Conservation (phyloP, 2,888 invertebrate species). For the Idaea aversata region DNA sequence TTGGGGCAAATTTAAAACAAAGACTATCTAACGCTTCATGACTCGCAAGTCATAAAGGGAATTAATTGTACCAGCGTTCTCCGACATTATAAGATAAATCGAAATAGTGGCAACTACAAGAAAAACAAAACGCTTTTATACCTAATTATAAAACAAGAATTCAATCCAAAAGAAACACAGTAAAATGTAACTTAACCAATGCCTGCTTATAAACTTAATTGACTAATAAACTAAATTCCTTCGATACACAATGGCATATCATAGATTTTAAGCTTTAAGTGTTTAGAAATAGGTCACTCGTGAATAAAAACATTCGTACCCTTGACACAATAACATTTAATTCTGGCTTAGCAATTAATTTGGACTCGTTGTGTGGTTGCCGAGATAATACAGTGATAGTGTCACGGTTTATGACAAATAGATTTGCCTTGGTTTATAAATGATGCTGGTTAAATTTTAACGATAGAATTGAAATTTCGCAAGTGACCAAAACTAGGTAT, state of each 20-base stretch:
- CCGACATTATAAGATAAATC: too few species aligned
- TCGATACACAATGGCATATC: constrained; percentile 21
- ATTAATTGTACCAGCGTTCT: too few species aligned
- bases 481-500: not conserved
- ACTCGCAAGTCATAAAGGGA: too few species aligned
- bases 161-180: too few species aligned
- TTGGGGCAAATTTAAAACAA: too few species aligned
- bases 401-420: constrained; percentile 58
- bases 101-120: too few species aligned
- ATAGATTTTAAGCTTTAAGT: constrained; percentile 18
- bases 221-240: constrained; percentile 18
- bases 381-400: constrained; percentile 43
- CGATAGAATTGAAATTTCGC: not conserved
- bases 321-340: constrained; percentile 77
- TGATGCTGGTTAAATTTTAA: constrained; percentile 9
- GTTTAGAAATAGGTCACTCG: constrained; percentile 54
- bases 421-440: constrained; percentile 25
- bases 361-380: constrained; percentile 50
- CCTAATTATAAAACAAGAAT: too few species aligned
- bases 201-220: constrained; percentile 1
- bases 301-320: constrained; percentile 53
- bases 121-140: too few species aligned
- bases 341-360: constrained; percentile 66
- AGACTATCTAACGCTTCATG: too few species aligned
- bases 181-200: too few species aligned